A percentile compares a stretch with the other conserved stretches of the same genome.
Conservation (phyloP, 2,113 vertebrate species). For the Terrapene triunguis region DNA sequence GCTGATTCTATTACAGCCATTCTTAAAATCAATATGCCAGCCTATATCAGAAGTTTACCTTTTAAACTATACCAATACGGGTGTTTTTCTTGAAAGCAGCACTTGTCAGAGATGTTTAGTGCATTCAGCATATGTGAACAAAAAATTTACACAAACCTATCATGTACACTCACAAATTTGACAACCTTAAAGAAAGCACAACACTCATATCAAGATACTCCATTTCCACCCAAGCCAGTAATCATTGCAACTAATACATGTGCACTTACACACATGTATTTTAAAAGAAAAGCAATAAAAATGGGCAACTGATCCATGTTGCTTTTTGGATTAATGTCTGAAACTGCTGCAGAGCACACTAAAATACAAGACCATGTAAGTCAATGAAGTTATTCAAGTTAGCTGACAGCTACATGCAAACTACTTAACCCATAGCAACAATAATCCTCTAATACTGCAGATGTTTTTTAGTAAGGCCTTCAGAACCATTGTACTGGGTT, state of each 20-base stretch:
- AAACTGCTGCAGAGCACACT: neutral
- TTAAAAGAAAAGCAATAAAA: neutral
- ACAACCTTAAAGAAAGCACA: neutral
- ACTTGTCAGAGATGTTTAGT: neutral
- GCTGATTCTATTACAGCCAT: neutral
- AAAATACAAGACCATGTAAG: neutral
- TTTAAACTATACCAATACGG: neutral
- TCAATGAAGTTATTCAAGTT: neutral
- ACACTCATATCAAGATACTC: fast-evolving
- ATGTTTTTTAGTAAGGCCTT: neutral
- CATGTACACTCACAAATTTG: neutral
- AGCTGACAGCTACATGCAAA: neutral
- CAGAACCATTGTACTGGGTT: neutral
- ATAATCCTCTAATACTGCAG: neutral
- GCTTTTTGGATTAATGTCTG: neutral
- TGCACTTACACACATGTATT: neutral
- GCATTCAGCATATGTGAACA: neutral
- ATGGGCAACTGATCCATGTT: neutral
- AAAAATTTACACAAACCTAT: neutral
- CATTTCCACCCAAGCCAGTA: neutral
- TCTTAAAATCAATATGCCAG: neutral
- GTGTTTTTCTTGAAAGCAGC: neutral
- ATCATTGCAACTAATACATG: neutral
- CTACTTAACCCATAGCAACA: neutral
- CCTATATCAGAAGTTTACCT: neutral